Base-by-base conservation (phyloP, 2,113 vertebrate genomes). In the Regulus satrapa region DNA sequence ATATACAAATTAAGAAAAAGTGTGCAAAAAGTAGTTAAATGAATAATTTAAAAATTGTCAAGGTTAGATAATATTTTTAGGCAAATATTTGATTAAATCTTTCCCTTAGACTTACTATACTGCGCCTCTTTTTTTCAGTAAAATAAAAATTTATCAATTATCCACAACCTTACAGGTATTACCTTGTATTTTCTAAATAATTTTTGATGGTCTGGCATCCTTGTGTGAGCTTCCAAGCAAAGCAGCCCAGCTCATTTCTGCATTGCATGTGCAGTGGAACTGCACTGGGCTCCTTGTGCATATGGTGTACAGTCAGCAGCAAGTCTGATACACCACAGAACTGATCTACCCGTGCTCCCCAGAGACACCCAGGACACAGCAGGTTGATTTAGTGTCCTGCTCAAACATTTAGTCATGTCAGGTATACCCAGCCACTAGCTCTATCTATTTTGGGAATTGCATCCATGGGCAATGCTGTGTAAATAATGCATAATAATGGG, bases 401-500 rank as follows among this genome's bases (percentile, higher is more conserved):
- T 31, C 34, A 62, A 86, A 58, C 26, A 52, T 54, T 69, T 74
- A 62, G 38, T 64, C 26, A 18, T 31, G 29, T 58, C 68, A 86
- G 79, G 38, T 74, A 46, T 46, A 40, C 18, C 25, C 48, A 96
- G 45, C 3, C n/a, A 54, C 46, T 18, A 69, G 25, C 18, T 46
- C 14, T 62, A 0, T 77, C 14, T 26, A 12, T 76, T 77, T 77
- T 46, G 72, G 46, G 41, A 92, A 89, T 46, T 80, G 6, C 51
- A 43, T 84, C n/a, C 63, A 19, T 19, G 23, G 38, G 41, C 16
- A 77, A 77, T 6, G 2, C 6, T 54, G 21, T 86, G 86, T 49
- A 77, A 94, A 80, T 84, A 63, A 76, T 66, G 29, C 18, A 58
- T 80, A 83, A 91, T 73, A 86, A 80, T 58, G 32, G 23, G 36